phyloP scores from a whole-genome alignment of 2,113 vertebrate species.

The Sinocyclocheilus anophthalmus region DNA sequence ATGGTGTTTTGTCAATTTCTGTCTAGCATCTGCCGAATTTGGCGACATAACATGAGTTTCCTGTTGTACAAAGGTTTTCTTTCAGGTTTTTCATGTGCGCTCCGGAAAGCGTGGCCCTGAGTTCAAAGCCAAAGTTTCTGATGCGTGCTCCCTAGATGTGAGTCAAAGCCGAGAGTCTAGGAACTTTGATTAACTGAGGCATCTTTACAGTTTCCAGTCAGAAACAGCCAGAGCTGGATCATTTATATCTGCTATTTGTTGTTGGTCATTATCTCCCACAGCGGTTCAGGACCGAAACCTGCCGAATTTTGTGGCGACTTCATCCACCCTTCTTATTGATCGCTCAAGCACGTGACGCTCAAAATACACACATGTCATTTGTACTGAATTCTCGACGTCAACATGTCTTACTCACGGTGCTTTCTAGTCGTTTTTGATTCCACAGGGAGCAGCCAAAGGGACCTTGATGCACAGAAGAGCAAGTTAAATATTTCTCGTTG shows the following conservation, averaged over 20 bases:
- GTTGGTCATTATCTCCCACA: background rate
- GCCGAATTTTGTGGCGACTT: background rate
- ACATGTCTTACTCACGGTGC: background rate
- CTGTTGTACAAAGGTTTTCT: constrained; percentile 6
- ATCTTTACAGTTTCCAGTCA: constrained; percentile 54
- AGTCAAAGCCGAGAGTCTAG: constrained; percentile 42
- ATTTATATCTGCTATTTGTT: constrained; percentile 46
- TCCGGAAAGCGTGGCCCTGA: background rate
- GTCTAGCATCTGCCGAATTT: background rate
- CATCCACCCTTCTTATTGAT: background rate
- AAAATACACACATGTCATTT: background rate
- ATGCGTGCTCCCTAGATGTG: constrained; percentile 24
- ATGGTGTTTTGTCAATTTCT: constrained; percentile 13
- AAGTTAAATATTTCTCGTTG: constrained; percentile 33
- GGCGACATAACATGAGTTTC: background rate
- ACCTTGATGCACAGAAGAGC: constrained; percentile 19
- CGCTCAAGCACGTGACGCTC: background rate
- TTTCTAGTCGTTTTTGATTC: constrained; percentile 26
- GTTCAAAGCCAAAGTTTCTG: constrained; percentile 12
- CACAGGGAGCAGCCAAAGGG: background rate
- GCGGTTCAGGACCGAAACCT: background rate
- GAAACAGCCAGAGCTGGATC: constrained; percentile 42
- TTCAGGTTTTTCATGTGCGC: constrained; percentile 6
- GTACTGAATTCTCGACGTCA: background rate
- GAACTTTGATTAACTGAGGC: constrained; percentile 59